A percentile compares a stretch with the other conserved stretches of the same genome.
These are phyloP conservation scores for Todiramphus saurophagus DNA, from an alignment of 2,113 vertebrate genomes.

Conservation along the genomic window DNA sequence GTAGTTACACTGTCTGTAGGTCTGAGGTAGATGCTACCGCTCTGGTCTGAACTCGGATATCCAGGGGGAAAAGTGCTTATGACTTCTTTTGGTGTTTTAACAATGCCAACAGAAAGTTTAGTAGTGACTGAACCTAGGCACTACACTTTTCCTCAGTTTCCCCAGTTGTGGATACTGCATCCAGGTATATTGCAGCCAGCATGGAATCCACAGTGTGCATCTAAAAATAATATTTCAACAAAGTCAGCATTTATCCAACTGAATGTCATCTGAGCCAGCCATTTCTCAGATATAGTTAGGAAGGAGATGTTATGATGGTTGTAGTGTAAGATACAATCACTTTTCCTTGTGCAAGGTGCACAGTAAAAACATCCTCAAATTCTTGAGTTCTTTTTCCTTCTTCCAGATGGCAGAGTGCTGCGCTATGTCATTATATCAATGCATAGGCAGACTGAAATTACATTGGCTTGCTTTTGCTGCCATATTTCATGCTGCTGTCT, in stretches of 20 bases:
- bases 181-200: not conserved
- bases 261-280: not conserved
- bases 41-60: not conserved
- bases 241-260: not conserved
- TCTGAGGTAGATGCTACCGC: not conserved
- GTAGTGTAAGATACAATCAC: not conserved
- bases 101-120: not conserved
- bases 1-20: not conserved
- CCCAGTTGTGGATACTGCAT: not conserved
- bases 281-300: not conserved
- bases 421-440: not conserved
- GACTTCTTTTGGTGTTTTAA: not conserved
- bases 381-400: slow-evolving; percentile 8
- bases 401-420: not conserved
- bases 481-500: slow-evolving; percentile 8
- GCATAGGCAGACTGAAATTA: not conserved
- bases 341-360: not conserved
- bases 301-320: not conserved
- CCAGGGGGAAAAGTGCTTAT: not conserved
- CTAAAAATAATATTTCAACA: not conserved
- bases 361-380: not conserved
- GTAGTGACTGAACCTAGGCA: not conserved
- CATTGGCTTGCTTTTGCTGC: slow-evolving; percentile 9
- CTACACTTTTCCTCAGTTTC: not conserved
- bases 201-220: not conserved